These are phyloP conservation scores for Ichneumoninae sp. DNA, from an alignment of 2,888 invertebrate genomes.

Conservation along the genomic window DNA sequence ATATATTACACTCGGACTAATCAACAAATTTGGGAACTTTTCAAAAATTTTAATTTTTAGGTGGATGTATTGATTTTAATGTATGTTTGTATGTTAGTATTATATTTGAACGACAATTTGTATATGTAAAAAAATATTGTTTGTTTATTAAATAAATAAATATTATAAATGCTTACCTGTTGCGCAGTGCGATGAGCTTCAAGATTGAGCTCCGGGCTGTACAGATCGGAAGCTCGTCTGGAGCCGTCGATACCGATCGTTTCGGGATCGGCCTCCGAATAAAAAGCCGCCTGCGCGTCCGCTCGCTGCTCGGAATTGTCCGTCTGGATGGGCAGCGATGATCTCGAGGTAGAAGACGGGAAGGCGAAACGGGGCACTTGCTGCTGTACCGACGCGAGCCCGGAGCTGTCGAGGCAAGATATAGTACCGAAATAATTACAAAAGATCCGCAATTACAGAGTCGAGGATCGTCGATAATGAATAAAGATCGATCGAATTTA, in stretches of 20 bases:
- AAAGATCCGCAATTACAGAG: background rate
- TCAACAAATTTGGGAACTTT: too few species aligned
- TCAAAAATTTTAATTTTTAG: too few species aligned
- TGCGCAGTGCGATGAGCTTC: conserved; percentile 82
- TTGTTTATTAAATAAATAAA: background rate
- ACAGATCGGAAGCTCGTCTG: conserved; percentile 80
- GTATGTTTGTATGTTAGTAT: too few species aligned
- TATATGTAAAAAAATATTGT: background rate
- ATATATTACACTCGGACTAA: too few species aligned
- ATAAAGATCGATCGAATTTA: conserved; percentile 57
- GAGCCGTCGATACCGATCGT: conserved; percentile 63
- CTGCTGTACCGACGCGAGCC: conserved; percentile 79
- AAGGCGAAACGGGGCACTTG: conserved; percentile 79
- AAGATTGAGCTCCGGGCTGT: conserved; percentile 82
- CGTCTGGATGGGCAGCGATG: conserved; percentile 66
- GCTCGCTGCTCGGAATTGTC: conserved; percentile 59
- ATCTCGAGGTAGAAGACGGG: conserved; percentile 68
- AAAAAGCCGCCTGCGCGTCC: conserved; percentile 70
- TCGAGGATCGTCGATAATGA: background rate
- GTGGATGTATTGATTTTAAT: too few species aligned
- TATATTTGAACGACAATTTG: too few species aligned
- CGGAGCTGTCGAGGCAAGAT: conserved; percentile 72
- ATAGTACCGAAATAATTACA: background rate
- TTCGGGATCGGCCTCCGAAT: conserved; percentile 71
- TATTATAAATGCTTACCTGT: conserved; percentile 70